These are phyloP conservation scores for Sepiola atlantica DNA, from an alignment of 2,888 invertebrate genomes.

Conservation along the genomic window DNA sequence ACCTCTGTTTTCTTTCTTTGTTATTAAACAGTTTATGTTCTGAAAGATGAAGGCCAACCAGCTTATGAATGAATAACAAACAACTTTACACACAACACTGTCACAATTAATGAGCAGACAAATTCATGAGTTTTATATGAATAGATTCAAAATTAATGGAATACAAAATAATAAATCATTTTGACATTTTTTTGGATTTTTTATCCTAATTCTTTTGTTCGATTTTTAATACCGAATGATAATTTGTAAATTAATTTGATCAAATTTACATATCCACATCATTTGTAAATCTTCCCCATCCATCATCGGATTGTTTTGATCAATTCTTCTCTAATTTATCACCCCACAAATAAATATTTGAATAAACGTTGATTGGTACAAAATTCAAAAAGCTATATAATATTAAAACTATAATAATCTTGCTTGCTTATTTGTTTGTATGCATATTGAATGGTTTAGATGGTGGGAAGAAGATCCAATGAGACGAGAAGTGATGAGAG, in stretches of 20 bases:
- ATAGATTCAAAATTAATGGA: not conserved
- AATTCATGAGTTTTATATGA: not conserved
- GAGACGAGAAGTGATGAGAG: too few species aligned
- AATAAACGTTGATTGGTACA: too few species aligned
- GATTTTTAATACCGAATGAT: not conserved
- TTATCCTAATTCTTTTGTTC: not conserved
- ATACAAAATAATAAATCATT: not conserved
- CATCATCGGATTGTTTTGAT: not conserved
- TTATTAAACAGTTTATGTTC: too few species aligned
- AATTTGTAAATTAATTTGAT: not conserved
- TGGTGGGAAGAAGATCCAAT: too few species aligned
- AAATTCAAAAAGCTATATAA: too few species aligned
- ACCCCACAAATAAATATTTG: not conserved
- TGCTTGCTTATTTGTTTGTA: too few species aligned
- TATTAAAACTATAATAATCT: too few species aligned
- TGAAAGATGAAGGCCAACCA: too few species aligned
- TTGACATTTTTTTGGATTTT: not conserved
- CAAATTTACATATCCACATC: not conserved
- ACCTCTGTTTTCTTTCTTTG: too few species aligned
- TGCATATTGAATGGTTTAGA: too few species aligned
- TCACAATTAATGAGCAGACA: not conserved
- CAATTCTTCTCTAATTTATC: not conserved
- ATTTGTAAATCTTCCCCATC: not conserved
- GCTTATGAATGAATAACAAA: too few species aligned
- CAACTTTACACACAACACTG: not conserved